phyloP scores from a whole-genome alignment of 2,888 invertebrate genomes.

The Agriopis aurantiaria region DNA sequence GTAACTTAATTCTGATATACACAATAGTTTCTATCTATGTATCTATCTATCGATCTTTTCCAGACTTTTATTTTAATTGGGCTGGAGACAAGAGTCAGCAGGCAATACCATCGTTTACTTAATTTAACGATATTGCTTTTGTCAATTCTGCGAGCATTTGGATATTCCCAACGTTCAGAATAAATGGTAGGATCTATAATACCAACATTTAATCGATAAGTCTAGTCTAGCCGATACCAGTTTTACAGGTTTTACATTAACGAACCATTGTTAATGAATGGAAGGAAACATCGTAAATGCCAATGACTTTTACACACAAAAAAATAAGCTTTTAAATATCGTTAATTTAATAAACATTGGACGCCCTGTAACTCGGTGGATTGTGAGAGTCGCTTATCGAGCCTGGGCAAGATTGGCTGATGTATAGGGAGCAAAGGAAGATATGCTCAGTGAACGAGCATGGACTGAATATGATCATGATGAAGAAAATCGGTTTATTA shows the following conservation, averaged over 20 bases:
- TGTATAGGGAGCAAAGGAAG: too few species aligned
- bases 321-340: background rate
- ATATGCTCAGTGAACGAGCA: background rate
- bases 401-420: too few species aligned
- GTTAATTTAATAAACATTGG: too few species aligned
- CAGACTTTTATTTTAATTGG: background rate
- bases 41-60: too few species aligned
- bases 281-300: background rate
- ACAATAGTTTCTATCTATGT: too few species aligned
- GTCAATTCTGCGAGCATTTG: background rate
- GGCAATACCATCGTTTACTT: background rate
- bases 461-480: background rate
- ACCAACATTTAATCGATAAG: background rate
- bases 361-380: too few species aligned
- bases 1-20: too few species aligned
- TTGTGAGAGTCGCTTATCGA: too few species aligned
- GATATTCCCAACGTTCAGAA: background rate
- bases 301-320: constrained; percentile 4
- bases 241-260: background rate
- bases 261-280: background rate
- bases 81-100: background rate
- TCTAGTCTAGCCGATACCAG: background rate
- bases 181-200: background rate
- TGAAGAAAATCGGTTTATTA: too few species aligned
- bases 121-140: background rate